Base-by-base conservation (phyloP, 1,140 invertebrate genomes). In the Drosophila baimaii region DNA sequence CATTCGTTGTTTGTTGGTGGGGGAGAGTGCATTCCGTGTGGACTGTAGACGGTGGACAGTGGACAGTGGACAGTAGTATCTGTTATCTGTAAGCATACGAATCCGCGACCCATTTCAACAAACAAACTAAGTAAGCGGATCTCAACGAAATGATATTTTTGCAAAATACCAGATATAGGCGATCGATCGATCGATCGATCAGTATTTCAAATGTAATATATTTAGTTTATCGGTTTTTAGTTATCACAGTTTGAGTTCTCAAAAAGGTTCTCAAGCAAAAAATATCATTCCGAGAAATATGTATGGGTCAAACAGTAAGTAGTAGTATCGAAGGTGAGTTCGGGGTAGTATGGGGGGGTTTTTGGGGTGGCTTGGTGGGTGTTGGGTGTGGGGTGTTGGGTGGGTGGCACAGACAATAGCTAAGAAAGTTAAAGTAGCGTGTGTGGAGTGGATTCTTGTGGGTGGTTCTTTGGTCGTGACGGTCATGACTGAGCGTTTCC, bases 221-320 rank as follows among this genome's bases (percentile, higher is more conserved):
- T 39, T 56, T 17, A 29, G 46, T 52, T 57, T 52, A n/a, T 25
- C 17, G 39, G 35, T 33, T 31, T 57, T 75, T 63, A 52, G 23
- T 64, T 59, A 47, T 29, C 75, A 55, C 25, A 78, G 72, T 75
- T 61, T 72, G 69, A 72, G 69, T 72, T 66, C 51, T 71, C 52
- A 89, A 88, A 88, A 84, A 91, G 88, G 80, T 90, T 88, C 81
- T 78, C 65, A 64, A 79, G 78, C 88, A 83, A 91, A 91, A 91
- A 92, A 92, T 92, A 92, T 92, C 91, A 92, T 92, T 92, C 85
- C 91, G 90, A 89, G 76, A 88, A 90, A 91, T 21, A 33, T 51
- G 27, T 54, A 21, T 91, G 80, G 82, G 80, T 86, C 77, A 81
- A 90, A 79, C 55, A 83, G 69, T 79, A 23, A 83, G 69, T 79